Evolutionary conservation across 2,888 invertebrate genomes (phyloP).

Genomic region (Drosophila koepferae): DNA sequence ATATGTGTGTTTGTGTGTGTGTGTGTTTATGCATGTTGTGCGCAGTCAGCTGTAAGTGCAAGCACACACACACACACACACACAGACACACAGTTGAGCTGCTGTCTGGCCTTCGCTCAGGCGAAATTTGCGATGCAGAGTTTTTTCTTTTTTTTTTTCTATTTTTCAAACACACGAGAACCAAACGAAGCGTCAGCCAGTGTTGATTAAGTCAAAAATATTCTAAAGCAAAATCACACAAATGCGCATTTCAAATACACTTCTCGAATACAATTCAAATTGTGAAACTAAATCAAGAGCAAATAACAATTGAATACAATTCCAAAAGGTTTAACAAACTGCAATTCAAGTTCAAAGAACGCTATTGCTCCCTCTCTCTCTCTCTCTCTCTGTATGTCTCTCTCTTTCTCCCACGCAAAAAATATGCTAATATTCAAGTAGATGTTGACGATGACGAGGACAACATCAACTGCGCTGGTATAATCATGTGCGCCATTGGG

Average conservation of each 20-base stretch:
- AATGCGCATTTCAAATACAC: slow-evolving; percentile 20
- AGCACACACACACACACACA: slow-evolving; percentile 16
- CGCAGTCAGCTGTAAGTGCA: slow-evolving; percentile 43
- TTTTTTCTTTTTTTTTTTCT: not conserved
- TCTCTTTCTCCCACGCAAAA: not conserved
- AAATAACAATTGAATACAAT: slow-evolving; percentile 12
- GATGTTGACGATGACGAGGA: slow-evolving; percentile 10
- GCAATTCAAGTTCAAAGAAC: slow-evolving; percentile 49
- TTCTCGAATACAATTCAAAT: not conserved
- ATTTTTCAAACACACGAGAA: not conserved
- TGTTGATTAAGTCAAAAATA: slow-evolving; percentile 36
- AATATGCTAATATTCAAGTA: slow-evolving; percentile 38
- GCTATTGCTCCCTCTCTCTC: not conserved
- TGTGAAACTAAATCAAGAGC: slow-evolving; percentile 8
- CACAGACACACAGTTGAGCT: not conserved
- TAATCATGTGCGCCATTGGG: slow-evolving; percentile 31
- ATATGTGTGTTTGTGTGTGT: not conserved
- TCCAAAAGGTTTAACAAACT: slow-evolving; percentile 27
- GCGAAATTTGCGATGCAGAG: slow-evolving; percentile 6
- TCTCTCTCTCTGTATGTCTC: not conserved
- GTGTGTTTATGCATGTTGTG: slow-evolving; percentile 41
- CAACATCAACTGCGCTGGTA: slow-evolving; percentile 10
- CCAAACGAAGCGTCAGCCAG: slow-evolving; percentile 10
- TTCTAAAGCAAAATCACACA: slow-evolving; percentile 26
- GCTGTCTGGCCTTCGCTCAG: not conserved